Evolutionary conservation across 2,888 invertebrate species (phyloP).

Genomic region (Seira musarum): DNA sequence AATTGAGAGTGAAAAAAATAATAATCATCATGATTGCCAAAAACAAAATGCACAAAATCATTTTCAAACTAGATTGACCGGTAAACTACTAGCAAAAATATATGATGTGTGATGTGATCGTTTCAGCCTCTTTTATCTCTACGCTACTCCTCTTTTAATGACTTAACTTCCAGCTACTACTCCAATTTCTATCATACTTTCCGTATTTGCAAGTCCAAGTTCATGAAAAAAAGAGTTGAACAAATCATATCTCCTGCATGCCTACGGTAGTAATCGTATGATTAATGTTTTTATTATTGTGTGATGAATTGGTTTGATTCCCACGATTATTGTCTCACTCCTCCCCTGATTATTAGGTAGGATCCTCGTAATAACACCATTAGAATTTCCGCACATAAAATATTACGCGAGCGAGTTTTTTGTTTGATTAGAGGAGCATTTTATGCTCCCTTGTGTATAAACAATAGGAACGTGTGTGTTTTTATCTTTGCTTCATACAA

Average conservation of each 20-base stretch:
- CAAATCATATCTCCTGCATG: too few species aligned
- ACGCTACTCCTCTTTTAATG: constrained; percentile 7
- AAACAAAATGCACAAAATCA: not conserved
- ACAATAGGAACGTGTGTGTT: too few species aligned
- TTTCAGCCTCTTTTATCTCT: not conserved
- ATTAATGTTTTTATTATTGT: constrained; percentile 17
- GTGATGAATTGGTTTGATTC: constrained; percentile 54
- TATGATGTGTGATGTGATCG: constrained; percentile 12
- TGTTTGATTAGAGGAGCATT: constrained; percentile 27
- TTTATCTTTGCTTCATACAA: too few species aligned
- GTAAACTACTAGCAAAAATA: constrained; percentile 40
- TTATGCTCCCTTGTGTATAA: too few species aligned
- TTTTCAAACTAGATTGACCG: constrained; percentile 39
- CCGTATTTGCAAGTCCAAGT: too few species aligned
- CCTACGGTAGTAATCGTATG: too few species aligned
- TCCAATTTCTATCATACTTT: too few species aligned
- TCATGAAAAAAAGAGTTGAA: too few species aligned
- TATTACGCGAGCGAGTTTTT: constrained; percentile 31
- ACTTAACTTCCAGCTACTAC: constrained; percentile 1
- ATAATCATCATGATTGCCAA: constrained; percentile 2
- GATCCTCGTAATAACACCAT: constrained; percentile 46
- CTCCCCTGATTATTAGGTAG: constrained; percentile 57
- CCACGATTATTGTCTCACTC: constrained; percentile 60
- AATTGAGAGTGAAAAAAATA: constrained; percentile 7
- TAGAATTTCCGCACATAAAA: constrained; percentile 43